These are phyloP conservation scores for Scaptomyza polygonia DNA, from an alignment of 2,888 invertebrate species.

Conservation along the genomic window DNA sequence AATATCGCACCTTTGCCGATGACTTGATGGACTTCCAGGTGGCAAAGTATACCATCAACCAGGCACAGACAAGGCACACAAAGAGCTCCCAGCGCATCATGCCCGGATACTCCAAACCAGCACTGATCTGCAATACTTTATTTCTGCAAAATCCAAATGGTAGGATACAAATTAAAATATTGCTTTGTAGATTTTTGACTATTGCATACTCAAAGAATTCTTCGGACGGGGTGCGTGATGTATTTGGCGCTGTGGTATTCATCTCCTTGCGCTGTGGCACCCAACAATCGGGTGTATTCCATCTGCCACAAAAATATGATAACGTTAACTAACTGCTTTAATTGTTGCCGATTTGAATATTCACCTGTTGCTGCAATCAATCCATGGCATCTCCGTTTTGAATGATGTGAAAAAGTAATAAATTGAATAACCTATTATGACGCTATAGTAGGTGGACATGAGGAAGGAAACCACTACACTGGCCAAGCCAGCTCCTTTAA, in stretches of 20 bases:
- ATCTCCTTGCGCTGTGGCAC: conserved; percentile 86
- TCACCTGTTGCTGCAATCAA: conserved; percentile 91
- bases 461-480: conserved; percentile 97
- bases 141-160: conserved; percentile 87
- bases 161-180: background rate
- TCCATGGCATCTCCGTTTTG: conserved; percentile 95
- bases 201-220: conserved; percentile 94
- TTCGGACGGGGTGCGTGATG: conserved; percentile 93
- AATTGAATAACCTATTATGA: conserved; percentile 96
- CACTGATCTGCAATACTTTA: conserved; percentile 93
- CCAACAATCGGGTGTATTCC: conserved; percentile 94
- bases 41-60: conserved; percentile 97
- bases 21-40: conserved; percentile 98
- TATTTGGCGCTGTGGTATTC: conserved; percentile 88
- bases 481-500: conserved; percentile 95
- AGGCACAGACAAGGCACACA: conserved; percentile 94
- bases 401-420: conserved; percentile 97
- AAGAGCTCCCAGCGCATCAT: conserved; percentile 94
- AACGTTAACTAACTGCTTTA: background rate
- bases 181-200: background rate
- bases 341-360: background rate
- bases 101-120: conserved; percentile 93
- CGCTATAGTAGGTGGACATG: conserved; percentile 97
- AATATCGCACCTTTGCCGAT: conserved; percentile 95
- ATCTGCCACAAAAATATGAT: conserved; percentile 60